Conservation (phyloP, 2,888 invertebrate species). For the Drosophila siamana region DNA sequence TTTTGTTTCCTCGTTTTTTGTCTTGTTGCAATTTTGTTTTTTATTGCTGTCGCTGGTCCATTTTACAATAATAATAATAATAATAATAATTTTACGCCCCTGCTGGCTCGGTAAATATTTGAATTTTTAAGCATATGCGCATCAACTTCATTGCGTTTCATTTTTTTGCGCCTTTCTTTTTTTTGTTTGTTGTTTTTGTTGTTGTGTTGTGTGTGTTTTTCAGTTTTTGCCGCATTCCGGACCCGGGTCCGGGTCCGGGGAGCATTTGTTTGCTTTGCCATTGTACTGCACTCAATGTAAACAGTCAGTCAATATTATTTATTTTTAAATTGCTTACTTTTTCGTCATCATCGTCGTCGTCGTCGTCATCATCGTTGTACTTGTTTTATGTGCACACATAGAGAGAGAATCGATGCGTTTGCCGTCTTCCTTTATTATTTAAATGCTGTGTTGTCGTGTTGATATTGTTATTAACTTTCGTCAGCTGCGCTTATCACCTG, state of each 20-base stretch:
- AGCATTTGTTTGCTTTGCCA: conserved; percentile 28
- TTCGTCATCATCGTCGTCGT: conserved; percentile 3
- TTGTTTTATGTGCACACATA: background rate
- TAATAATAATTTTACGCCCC: conserved; percentile 70
- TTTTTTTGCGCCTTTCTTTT: conserved; percentile 11
- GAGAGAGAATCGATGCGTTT: background rate
- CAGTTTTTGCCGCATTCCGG: background rate
- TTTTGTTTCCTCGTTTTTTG: conserved; percentile 38
- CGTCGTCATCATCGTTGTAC: background rate
- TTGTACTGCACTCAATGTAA: conserved; percentile 43
- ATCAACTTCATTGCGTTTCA: conserved; percentile 38
- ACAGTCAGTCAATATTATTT: conserved; percentile 46
- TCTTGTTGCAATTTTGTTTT: conserved; percentile 30
- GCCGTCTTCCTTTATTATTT: conserved; percentile 7
- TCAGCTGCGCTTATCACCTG: conserved; percentile 9
- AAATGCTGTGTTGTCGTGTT: conserved; percentile 1
- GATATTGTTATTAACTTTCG: conserved; percentile 11
- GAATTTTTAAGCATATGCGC: conserved; percentile 75
- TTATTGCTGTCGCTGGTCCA: conserved; percentile 42
- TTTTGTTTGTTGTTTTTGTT: background rate
- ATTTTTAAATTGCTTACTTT: conserved; percentile 45
- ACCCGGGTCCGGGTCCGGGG: background rate
- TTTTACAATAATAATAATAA: conserved; percentile 72
- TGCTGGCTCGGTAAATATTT: conserved; percentile 71
- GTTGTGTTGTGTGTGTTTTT: background rate